phyloP scores from a whole-genome alignment of 2,888 invertebrate genomes.

The Pelosia muscerda region DNA sequence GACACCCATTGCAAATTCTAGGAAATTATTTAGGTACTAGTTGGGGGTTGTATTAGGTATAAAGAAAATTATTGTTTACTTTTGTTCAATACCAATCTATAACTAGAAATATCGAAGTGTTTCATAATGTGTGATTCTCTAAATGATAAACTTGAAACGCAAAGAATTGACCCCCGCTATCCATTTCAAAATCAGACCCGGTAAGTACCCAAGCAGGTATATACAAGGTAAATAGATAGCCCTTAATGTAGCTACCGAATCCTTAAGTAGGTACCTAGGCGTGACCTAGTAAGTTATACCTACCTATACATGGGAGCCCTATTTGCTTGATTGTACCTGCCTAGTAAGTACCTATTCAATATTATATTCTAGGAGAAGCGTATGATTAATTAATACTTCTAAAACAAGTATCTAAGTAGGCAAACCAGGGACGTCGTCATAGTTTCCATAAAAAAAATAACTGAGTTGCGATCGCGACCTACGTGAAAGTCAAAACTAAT shows the following conservation, averaged over 20 bases:
- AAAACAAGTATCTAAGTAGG: too few species aligned
- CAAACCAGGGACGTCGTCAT: too few species aligned
- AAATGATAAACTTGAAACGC: slow-evolving; percentile 78
- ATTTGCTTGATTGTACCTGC: too few species aligned
- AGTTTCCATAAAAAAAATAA: too few species aligned
- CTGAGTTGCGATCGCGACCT: too few species aligned
- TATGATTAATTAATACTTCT: too few species aligned
- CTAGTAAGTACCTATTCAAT: too few species aligned
- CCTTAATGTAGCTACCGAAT: not conserved
- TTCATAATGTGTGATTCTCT: slow-evolving; percentile 1
- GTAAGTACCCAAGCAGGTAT: slow-evolving; percentile 54
- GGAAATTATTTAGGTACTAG: not conserved
- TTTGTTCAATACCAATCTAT: not conserved
- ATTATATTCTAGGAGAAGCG: too few species aligned
- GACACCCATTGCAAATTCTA: not conserved
- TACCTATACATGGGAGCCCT: too few species aligned
- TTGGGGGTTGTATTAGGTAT: not conserved
- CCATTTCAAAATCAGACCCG: slow-evolving; percentile 78
- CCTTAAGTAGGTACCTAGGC: too few species aligned
- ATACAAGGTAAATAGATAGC: not conserved
- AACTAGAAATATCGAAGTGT: not conserved
- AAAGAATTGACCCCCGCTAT: slow-evolving; percentile 78
- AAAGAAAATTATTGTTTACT: not conserved
- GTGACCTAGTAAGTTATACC: too few species aligned
- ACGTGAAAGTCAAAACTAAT: too few species aligned